A percentile compares a stretch with the other conserved stretches of the same genome.
Evolutionary conservation across 2,888 invertebrate species (phyloP).

Genomic region (Sarcophaga carnaria): DNA sequence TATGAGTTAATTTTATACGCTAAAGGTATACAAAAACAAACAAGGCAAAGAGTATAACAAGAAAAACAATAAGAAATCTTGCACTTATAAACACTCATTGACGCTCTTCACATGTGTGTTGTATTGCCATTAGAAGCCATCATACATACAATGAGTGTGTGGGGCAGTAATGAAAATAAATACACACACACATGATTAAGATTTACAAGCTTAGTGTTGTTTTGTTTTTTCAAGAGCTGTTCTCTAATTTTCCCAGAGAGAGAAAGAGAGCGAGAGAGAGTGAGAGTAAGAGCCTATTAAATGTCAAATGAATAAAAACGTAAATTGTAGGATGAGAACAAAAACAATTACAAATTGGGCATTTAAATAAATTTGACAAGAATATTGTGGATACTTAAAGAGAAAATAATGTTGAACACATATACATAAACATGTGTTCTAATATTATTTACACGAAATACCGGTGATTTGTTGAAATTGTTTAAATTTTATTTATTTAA

Average conservation of each 20-base stretch:
- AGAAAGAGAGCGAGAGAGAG: too few species aligned
- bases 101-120: background rate
- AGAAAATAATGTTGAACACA: background rate
- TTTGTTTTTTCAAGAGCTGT: too few species aligned
- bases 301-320: background rate
- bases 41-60: background rate
- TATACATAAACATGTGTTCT: background rate
- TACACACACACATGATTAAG: background rate
- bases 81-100: background rate
- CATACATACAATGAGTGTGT: background rate
- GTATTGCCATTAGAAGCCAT: background rate
- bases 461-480: conserved; percentile 7
- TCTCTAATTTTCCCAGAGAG: too few species aligned
- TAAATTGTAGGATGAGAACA: background rate
- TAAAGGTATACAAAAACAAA: conserved; percentile 21
- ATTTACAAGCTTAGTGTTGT: too few species aligned
- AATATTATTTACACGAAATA: background rate
- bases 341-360: background rate
- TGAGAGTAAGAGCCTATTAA: background rate
- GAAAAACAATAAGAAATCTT: background rate
- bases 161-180: background rate
- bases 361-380: background rate
- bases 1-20: conserved; percentile 11
- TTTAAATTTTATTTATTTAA: background rate
- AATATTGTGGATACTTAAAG: background rate